Evolutionary conservation across 1,140 invertebrate genomes (phyloP).

Genomic region (Gerris buenoi): DNA sequence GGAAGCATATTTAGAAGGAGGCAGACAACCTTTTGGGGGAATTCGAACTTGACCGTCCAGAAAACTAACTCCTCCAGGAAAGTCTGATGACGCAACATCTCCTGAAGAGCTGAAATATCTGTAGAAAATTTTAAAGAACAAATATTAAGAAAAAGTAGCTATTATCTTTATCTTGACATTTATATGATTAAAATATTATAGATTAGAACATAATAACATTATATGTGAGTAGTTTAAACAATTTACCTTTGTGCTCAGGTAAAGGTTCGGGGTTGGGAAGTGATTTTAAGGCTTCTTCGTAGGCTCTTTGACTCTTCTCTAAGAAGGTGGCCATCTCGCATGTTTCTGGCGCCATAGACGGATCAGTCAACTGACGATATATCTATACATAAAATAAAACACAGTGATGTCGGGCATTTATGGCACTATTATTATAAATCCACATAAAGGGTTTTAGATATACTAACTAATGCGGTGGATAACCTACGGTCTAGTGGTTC

Average conservation of each 20-base stretch:
- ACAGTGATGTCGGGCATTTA: too few species aligned
- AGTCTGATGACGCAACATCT: conserved; percentile 64
- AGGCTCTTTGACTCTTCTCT: conserved; percentile 52
- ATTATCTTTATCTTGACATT: too few species aligned
- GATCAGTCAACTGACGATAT: conserved; percentile 30
- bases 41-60: conserved; percentile 95
- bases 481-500: too few species aligned
- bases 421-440: too few species aligned
- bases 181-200: too few species aligned
- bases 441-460: too few species aligned
- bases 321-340: conserved; percentile 46
- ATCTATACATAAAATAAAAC: conserved; percentile 24
- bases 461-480: too few species aligned
- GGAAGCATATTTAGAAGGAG: conserved; percentile 90
- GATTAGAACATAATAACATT: too few species aligned
- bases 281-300: conserved; percentile 59
- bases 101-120: conserved; percentile 67
- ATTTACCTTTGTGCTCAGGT: conserved; percentile 53
- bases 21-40: conserved; percentile 91
- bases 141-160: too few species aligned
- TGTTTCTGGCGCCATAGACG: conserved; percentile 25
- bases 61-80: conserved; percentile 92
- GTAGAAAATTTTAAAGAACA: conserved; percentile 24
- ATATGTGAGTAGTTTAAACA: too few species aligned
- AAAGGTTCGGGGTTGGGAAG: conserved; percentile 67